phyloP scores from a whole-genome alignment of 2,797 vertebrate species.

The Sebastes steindachneri region DNA sequence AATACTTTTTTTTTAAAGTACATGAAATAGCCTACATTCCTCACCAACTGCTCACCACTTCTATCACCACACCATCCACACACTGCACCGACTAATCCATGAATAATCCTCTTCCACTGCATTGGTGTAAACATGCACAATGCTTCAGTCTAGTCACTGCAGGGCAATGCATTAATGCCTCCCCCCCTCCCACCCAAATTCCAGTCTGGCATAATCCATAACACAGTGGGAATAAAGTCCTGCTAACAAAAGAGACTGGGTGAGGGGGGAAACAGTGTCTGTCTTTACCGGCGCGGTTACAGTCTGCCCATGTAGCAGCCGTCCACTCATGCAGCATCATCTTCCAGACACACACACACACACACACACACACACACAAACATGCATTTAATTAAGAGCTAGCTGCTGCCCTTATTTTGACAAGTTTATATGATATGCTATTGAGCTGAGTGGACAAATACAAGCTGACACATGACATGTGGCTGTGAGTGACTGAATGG shows the following conservation, averaged over 20 bases:
- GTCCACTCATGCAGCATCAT: background rate
- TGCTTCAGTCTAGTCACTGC: constrained; percentile 52
- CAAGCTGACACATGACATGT: constrained; percentile 33
- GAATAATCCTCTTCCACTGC: constrained; percentile 69
- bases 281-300: background rate
- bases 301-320: background rate
- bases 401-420: background rate
- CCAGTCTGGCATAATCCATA: constrained; percentile 69
- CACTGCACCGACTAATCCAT: constrained; percentile 55
- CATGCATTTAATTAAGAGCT: background rate
- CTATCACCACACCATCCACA: constrained; percentile 39
- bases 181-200: constrained; percentile 53
- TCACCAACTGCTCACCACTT: background rate
- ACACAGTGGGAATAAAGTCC: constrained; percentile 55
- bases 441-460: background rate
- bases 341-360: background rate
- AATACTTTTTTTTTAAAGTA: background rate
- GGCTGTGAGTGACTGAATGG: constrained; percentile 33
- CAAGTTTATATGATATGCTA: background rate
- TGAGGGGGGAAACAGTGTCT: background rate
- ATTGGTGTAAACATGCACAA: constrained; percentile 71
- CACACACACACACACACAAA: background rate
- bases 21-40: background rate
- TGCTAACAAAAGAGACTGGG: constrained; percentile 42
- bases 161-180: constrained; percentile 50